Conservation (phyloP, 2,888 invertebrate species). For the Eucera pruinosa region DNA sequence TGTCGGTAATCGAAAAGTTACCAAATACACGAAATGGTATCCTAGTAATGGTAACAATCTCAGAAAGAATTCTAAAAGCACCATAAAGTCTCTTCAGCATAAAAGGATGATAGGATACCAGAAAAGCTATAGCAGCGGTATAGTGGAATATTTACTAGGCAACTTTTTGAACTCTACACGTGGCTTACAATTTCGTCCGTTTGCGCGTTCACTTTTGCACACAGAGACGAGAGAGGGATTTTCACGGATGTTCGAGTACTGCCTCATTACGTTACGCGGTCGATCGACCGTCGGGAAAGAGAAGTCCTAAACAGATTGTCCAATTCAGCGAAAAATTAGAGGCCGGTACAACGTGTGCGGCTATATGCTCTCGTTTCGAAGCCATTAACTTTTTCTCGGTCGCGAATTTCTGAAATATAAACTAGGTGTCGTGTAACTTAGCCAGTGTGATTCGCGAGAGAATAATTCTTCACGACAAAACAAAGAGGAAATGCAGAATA, state of each 20-base stretch:
- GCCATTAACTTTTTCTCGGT: constrained; percentile 7
- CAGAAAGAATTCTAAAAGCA: too few species aligned
- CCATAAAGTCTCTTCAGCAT: too few species aligned
- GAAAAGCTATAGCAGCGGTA: too few species aligned
- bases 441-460: too few species aligned
- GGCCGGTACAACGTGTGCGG: background rate
- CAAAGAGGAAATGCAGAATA: too few species aligned
- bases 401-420: background rate
- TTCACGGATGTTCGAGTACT: constrained; percentile 37
- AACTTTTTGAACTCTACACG: background rate
- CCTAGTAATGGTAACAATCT: too few species aligned
- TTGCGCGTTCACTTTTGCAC: constrained; percentile 18
- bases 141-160: background rate
- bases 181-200: constrained; percentile 4
- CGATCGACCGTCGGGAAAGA: constrained; percentile 20
- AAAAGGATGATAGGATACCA: too few species aligned
- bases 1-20: too few species aligned
- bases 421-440: background rate
- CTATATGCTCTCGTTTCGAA: background rate
- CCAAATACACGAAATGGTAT: too few species aligned
- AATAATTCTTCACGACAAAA: too few species aligned
- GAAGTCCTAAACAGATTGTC: constrained; percentile 32
- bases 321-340: constrained; percentile 33
- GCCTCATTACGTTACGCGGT: constrained; percentile 36
- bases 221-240: background rate